Conservation (phyloP, 2,113 vertebrate genomes). For the Sprattus sprattus region DNA sequence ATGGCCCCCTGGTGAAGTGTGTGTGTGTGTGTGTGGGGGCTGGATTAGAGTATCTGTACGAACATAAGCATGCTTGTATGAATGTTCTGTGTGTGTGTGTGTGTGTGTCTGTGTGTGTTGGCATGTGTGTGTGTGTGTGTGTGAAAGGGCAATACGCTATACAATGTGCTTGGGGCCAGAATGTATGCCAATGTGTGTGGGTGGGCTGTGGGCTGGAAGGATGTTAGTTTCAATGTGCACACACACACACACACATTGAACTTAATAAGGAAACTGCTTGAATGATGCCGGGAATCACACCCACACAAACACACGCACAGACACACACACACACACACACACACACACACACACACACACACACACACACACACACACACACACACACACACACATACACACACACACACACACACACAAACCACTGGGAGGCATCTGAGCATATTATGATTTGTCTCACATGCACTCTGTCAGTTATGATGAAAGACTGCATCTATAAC, state of each 20-base stretch:
- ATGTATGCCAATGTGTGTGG: not conserved
- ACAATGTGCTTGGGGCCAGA: not conserved
- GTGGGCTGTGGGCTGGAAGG: not conserved
- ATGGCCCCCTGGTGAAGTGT: not conserved
- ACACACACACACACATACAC: no score
- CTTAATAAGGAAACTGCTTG: no score
- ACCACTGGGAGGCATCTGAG: not conserved
- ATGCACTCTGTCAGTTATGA: not conserved
- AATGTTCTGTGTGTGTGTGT: no score
- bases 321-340: no score
- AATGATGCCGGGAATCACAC: no score
- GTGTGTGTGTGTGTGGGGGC: not conserved
- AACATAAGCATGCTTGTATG: not conserved
- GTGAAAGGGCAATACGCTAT: not conserved
- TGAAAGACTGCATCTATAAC: not conserved
- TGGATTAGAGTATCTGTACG: not conserved
- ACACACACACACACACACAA: no score
- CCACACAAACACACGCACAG: no score
- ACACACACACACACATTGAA: not conserved
- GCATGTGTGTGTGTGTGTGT: not conserved
- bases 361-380: no score
- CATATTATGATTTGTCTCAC: not conserved
- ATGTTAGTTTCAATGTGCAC: not conserved
- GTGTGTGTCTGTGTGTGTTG: no score
- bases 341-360: no score